Evolutionary conservation across 2,113 vertebrate species (phyloP), one percentile per base, ranked within the genome.

Genomic region (Plecotus auritus): DNA sequence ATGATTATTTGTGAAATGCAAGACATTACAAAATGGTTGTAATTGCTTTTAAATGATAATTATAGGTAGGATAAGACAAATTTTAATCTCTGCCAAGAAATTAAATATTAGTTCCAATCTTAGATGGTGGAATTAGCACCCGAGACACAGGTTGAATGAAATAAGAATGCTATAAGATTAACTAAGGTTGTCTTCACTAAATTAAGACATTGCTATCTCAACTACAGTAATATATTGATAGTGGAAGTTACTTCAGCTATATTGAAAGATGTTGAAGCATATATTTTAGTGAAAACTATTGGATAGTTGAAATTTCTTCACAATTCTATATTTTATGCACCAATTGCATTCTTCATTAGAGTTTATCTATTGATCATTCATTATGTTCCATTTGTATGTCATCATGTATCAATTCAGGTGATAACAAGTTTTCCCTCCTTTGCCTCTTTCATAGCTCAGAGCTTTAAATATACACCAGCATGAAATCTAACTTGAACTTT

Each of bases 101-200:
- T 82, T 80, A 89, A 74, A 89, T 92, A 81, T n/a, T 26, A 40
- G 22, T 51, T 85, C 40, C 23, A 90, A 49, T 35, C 40, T 89
- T 92, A 78, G 23, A 54, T 47, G 9, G 11, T n/a, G 4, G 32
- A 92, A 76, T 28, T 86, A 11, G 12, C 40, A 86, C 47, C 12
- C 4, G 30, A 78, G 51, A 72, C n/a, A 47, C 26, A 84, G 22
- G 20, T 23, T 49, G 9, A 91, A 84, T 87, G 51, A 42, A 80
- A 85, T 82, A 80, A 93, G 20, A 90, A 90, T 88, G 56, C 28
- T 95, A 56, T 84, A 37, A 78, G 37, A 81, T 61, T 90, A 88
- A 64, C 26, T 47, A 42, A 73, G 16, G 32, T 35, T 87, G 66
- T 90, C 64, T 40, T n/a, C 93, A 80, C 20, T 74, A 20, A 83